phyloP scores from a whole-genome alignment of 2,113 vertebrate species.

The Odocoileus hemionus region DNA sequence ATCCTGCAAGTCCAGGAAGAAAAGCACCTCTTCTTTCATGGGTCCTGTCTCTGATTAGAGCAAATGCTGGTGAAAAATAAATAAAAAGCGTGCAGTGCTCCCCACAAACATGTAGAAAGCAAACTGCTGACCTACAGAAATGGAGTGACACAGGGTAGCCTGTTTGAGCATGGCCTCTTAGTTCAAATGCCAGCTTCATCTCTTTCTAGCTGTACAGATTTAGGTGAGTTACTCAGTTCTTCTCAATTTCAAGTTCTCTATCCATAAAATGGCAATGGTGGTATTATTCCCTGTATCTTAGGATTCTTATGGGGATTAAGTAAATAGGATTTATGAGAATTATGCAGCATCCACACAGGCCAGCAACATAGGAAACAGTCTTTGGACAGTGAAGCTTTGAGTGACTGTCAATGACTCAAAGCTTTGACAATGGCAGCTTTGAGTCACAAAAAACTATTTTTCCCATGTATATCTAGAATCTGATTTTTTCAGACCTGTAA shows the following conservation, averaged over 20 bases:
- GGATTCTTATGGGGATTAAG: background rate
- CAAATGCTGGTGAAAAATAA: background rate
- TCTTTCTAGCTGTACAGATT: background rate
- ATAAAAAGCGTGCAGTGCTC: background rate
- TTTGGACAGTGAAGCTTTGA: background rate
- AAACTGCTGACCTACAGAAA: background rate
- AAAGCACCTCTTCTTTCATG: background rate
- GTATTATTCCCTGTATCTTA: background rate
- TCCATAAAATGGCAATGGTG: background rate
- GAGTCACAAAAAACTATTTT: background rate
- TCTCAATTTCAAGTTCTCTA: background rate
- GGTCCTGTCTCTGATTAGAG: background rate
- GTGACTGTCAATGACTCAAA: background rate
- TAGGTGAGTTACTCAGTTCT: background rate
- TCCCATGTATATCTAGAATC: background rate
- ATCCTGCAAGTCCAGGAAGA: background rate
- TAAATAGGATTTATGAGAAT: background rate
- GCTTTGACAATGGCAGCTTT: background rate
- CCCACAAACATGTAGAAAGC: background rate
- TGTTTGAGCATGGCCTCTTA: background rate
- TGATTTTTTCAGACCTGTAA: background rate
- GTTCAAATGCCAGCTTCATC: background rate
- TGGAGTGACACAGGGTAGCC: background rate
- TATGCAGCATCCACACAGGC: background rate
- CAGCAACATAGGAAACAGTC: background rate